Evolutionary conservation across 2,113 vertebrate species (phyloP).

Genomic region (Zapus hudsonius): DNA sequence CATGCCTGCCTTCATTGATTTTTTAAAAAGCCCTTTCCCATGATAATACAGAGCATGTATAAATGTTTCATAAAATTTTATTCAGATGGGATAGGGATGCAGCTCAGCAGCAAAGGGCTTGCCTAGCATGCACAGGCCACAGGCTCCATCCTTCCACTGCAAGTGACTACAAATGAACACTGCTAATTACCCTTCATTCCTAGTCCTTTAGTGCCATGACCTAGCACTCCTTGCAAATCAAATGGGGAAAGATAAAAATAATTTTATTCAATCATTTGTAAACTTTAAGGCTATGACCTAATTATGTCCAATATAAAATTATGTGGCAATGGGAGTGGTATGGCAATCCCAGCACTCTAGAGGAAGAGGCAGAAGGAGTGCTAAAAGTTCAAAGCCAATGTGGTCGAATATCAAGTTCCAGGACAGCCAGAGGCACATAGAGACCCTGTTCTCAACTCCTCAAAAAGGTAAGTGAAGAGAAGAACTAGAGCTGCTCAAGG

Average conservation of each 20-base stretch:
- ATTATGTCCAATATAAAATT: too few relatives aligned
- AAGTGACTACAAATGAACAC: not conserved
- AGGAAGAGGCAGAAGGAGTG: too few relatives aligned
- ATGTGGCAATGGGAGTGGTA: too few relatives aligned
- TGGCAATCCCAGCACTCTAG: too few relatives aligned
- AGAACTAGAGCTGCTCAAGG: too few relatives aligned
- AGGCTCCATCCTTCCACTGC: not conserved
- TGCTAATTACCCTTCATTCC: not conserved
- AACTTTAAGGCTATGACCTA: too few relatives aligned
- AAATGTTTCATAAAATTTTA: not conserved
- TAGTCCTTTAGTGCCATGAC: not conserved
- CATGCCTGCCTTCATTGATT: too few relatives aligned
- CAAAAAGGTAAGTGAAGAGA: not conserved
- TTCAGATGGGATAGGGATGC: not conserved
- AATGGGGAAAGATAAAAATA: not conserved
- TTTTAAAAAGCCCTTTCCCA: not conserved
- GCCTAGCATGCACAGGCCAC: not conserved
- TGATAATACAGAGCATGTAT: not conserved
- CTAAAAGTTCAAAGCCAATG: too few relatives aligned
- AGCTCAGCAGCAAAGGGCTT: not conserved
- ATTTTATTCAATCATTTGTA: not conserved
- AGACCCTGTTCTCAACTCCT: not conserved
- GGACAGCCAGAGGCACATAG: too few relatives aligned
- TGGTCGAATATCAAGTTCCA: too few relatives aligned
- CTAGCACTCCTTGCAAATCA: not conserved